These are phyloP conservation scores for Ametastegia equiseti DNA, from an alignment of 2,888 invertebrate species.

Conservation along the genomic window DNA sequence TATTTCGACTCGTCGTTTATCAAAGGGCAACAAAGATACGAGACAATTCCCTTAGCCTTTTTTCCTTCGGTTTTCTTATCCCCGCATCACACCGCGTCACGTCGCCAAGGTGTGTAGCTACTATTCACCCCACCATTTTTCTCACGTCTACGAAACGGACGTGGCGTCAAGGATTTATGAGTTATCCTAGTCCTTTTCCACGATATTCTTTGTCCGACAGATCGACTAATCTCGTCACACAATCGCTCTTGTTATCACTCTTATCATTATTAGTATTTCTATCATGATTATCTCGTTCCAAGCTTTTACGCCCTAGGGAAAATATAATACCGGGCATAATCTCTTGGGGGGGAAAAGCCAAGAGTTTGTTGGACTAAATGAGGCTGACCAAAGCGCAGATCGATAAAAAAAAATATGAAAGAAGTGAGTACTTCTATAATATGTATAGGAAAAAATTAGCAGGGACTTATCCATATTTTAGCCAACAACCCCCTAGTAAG, in stretches of 20 bases:
- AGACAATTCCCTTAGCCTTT: constrained; percentile 42
- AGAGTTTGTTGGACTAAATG: background rate
- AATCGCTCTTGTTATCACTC: constrained; percentile 28
- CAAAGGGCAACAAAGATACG: constrained; percentile 40
- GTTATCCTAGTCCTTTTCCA: constrained; percentile 32
- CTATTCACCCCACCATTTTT: constrained; percentile 19
- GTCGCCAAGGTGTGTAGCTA: background rate
- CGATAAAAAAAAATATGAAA: constrained; percentile 1
- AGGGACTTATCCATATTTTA: background rate
- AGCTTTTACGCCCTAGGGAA: background rate
- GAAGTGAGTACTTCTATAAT: too few species aligned
- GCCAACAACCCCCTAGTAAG: background rate
- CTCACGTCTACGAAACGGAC: constrained; percentile 31
- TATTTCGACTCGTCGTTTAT: constrained; percentile 41
- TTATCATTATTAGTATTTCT: background rate
- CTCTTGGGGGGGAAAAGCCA: background rate
- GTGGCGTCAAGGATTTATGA: constrained; percentile 42
- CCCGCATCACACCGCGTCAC: too few species aligned
- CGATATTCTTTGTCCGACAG: constrained; percentile 40
- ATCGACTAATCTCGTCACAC: constrained; percentile 44
- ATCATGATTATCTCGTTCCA: background rate
- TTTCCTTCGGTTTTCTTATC: background rate
- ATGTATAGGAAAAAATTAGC: background rate
- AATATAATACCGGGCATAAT: background rate
- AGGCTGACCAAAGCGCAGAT: constrained; percentile 16